phyloP scores from a whole-genome alignment of 2,797 vertebrate species.

The Sparidentex hasta region DNA sequence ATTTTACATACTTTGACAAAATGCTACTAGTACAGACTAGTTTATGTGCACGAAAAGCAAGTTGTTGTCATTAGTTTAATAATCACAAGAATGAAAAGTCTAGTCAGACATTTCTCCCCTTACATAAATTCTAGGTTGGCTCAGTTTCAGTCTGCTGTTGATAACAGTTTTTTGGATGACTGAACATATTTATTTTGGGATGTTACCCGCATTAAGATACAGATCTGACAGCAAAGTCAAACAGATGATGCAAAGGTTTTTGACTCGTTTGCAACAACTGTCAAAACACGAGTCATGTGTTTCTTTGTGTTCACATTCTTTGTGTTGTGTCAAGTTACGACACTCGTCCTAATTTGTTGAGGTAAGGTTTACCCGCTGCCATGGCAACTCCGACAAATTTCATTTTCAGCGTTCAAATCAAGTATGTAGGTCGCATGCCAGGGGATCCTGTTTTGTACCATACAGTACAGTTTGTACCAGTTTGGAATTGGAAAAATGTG shows the following conservation, averaged over 20 bases:
- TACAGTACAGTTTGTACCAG: constrained; percentile 17
- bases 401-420: constrained; percentile 18
- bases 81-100: neutral
- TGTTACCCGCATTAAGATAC: neutral
- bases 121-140: neutral
- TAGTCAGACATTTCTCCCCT: neutral
- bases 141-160: constrained; percentile 6
- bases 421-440: constrained; percentile 43
- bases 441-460: constrained; percentile 33
- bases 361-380: constrained; percentile 2
- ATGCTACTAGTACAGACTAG: neutral
- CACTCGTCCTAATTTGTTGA: neutral
- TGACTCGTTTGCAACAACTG: neutral
- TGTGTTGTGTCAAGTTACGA: neutral
- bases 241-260: neutral
- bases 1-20: neutral
- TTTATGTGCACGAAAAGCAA: neutral
- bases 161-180: constrained; percentile 20
- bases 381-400: constrained; percentile 26
- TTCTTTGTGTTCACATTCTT: neutral
- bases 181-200: neutral
- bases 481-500: constrained; percentile 32
- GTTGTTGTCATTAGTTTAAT: neutral
- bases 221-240: constrained; percentile 19
- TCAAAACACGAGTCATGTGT: neutral